phyloP scores from a whole-genome alignment of 1,140 invertebrate genomes.

The Hypsibius dujardini region DNA sequence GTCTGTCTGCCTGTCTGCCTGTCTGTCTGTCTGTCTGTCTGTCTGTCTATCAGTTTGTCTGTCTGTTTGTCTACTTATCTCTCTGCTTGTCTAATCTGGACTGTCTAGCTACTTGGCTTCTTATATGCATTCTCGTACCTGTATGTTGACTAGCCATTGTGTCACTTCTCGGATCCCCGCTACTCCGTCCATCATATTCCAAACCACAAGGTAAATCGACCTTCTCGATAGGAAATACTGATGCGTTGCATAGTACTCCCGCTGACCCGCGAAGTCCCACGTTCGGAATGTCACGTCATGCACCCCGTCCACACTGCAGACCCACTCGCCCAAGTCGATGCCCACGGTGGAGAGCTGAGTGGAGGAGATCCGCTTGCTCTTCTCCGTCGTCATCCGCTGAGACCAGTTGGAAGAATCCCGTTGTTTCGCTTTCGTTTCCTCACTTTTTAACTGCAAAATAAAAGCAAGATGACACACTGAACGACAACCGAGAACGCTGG shows the following conservation, averaged over 20 bases:
- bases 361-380: not conserved
- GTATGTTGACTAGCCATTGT: conserved; percentile 87
- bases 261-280: conserved; percentile 98
- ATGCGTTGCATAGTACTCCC: conserved; percentile 90
- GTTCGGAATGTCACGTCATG: conserved; percentile 69
- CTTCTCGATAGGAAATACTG: conserved; percentile 92
- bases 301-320: conserved; percentile 39
- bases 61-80: no score
- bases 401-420: conserved; percentile 59
- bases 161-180: conserved; percentile 71
- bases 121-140: conserved; percentile 36
- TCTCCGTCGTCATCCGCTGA: conserved; percentile 52
- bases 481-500: no score
- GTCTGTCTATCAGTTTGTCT: no score
- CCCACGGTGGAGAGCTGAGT: conserved; percentile 71
- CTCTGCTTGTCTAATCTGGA: no score
- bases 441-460: not conserved
- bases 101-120: no score
- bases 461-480: no score
- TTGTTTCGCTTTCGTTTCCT: conserved; percentile 41
- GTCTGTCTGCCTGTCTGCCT: no score
- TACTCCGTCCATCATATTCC: conserved; percentile 81
- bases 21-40: no score
- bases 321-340: conserved; percentile 87
- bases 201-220: conserved; percentile 83